Percentiles rank a stretch among this genome's conserved stretches.
These are phyloP conservation scores for Cygnus olor DNA, from an alignment of 2,797 vertebrate genomes.

Conservation along the genomic window DNA sequence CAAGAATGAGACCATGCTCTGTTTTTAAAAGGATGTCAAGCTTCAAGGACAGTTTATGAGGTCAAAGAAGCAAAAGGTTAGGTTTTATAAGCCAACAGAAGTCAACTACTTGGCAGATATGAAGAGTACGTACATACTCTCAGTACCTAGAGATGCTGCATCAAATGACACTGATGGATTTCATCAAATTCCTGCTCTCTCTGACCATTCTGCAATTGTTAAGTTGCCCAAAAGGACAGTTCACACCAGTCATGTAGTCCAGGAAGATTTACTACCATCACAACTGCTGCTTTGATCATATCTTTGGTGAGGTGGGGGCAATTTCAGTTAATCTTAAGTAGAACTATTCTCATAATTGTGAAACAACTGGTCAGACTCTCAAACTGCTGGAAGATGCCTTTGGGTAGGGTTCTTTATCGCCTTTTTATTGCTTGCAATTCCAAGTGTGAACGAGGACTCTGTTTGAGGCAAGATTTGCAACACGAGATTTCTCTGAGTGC, in stretches of 20 bases:
- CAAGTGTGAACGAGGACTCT: neutral
- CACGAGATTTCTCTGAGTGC: neutral
- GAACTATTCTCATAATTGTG: neutral
- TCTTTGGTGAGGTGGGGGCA: neutral
- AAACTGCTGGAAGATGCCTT: neutral
- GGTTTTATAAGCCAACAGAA: neutral
- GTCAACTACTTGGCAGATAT: neutral
- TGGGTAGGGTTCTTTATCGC: neutral
- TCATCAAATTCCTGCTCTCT: neutral
- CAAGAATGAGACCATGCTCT: neutral
- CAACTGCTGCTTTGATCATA: neutral
- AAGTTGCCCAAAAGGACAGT: rapidly evolving
- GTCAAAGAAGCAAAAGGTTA: neutral
- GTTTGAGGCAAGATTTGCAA: neutral
- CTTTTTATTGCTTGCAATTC: neutral
- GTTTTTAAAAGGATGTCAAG: neutral
- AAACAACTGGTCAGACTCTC: neutral
- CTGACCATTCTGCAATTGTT: neutral
- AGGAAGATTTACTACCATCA: neutral
- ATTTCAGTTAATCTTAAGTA: neutral
- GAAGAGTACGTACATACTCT: neutral
- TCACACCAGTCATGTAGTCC: neutral
- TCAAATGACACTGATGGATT: neutral
- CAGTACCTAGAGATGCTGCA: neutral
- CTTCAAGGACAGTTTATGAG: neutral